Evolutionary conservation across 2,113 vertebrate species (phyloP).

Genomic region (Apus apus): DNA sequence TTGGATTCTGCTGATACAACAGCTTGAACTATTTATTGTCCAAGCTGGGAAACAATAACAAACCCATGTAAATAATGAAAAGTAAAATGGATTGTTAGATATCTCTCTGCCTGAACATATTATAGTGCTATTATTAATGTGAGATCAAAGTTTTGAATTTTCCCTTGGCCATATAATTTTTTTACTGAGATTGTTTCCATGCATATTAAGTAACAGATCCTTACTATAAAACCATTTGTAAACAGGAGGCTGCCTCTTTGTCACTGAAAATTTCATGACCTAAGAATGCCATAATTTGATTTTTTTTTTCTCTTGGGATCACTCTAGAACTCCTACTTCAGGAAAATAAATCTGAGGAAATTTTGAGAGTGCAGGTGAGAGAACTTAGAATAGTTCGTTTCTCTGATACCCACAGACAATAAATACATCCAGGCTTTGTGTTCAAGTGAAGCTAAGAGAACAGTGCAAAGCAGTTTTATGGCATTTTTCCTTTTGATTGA

Average conservation of each 20-base stretch:
- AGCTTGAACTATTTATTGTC: slow-evolving; percentile 1
- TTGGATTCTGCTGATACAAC: background rate
- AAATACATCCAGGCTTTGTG: background rate
- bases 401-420: background rate
- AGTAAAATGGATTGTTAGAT: background rate
- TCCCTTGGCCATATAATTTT: background rate
- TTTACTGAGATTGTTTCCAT: background rate
- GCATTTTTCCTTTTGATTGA: background rate
- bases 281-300: background rate
- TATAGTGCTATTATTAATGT: background rate
- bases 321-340: background rate
- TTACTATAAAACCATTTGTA: background rate
- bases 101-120: background rate
- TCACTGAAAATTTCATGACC: slow-evolving; percentile 9
- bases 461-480: background rate
- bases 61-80: background rate
- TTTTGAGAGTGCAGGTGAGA: background rate
- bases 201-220: slow-evolving; percentile 20
- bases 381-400: background rate
- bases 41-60: background rate
- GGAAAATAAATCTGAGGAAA: background rate
- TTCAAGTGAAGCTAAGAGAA: background rate
- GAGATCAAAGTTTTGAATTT: background rate
- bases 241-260: slow-evolving; percentile 5
- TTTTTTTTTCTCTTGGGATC: background rate